Evolutionary conservation across 2,888 invertebrate species (phyloP), one percentile per base, ranked within the genome.

Genomic region (Lithophane leautieri): DNA sequence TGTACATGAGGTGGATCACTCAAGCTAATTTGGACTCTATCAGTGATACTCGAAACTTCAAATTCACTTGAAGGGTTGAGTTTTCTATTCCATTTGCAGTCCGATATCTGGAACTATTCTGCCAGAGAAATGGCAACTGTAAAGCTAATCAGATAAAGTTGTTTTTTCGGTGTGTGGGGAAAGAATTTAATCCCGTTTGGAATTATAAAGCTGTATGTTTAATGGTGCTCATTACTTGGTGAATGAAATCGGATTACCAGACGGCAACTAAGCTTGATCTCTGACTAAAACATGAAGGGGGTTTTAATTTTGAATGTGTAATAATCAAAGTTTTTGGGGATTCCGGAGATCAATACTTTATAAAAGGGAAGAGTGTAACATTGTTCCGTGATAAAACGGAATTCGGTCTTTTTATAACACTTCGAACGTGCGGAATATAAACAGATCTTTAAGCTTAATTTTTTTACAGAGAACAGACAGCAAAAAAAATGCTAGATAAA

Each of bases 151-250:
- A 6, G 34, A 79, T 82, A 78, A 77, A 81, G 86, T 85, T 85
- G 1, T 22, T 68, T 78, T 86, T 87, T 22, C 67, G 9, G 1
- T 63, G 63, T 19, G 47, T 42, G 42, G 2, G 6, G 34, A 66
- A 65, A 66, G 80, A n/a, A 71, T 76, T 82, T 89, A 89, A 54
- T 83, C 44, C 88, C 68, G 70, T 89, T 90, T 86, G 80, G 76
- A 79, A 74, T 82, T 84, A 60, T 78, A 78, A 75, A 79, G 81
- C 79, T 78, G 81, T 87, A 89, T 91, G 89, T 93, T 94, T 95
- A 94, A 95, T 95, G 94, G 91, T 91, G 91, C 93, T 95, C 94
- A 95, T 95, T 95, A 95, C 91, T 94, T 91, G 91, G 92, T 91
- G 92, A 94, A 94, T 94, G 93, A 93, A 95, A 95, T 95, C 93